These are phyloP conservation scores for Alaudala cheleensis DNA, from an alignment of 2,113 vertebrate genomes.

Conservation along the genomic window DNA sequence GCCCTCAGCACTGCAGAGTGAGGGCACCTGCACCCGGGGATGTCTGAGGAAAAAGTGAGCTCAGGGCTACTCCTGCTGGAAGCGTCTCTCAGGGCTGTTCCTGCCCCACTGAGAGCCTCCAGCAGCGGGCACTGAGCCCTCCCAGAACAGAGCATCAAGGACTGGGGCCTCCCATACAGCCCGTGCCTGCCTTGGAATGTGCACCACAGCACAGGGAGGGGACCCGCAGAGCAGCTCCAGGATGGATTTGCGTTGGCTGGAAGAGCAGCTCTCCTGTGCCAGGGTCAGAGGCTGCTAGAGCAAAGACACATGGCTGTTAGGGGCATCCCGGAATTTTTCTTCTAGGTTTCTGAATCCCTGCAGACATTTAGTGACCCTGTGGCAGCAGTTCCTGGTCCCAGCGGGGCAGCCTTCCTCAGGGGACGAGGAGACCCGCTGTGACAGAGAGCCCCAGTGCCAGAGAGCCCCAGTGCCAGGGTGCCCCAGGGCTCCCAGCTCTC, in stretches of 20 bases:
- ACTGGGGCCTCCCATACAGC: not conserved
- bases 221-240: not conserved
- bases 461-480: no score
- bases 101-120: not conserved
- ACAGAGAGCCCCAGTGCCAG: no score
- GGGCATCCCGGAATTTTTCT: not conserved
- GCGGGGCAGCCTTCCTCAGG: not conserved
- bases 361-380: not conserved
- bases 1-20: not conserved
- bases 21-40: not conserved
- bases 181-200: not conserved
- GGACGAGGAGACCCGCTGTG: fast-evolving
- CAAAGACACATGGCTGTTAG: not conserved
- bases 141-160: not conserved
- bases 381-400: not conserved
- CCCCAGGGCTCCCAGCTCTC: not conserved
- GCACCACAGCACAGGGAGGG: not conserved
- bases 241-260: not conserved
- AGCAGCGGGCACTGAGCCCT: not conserved
- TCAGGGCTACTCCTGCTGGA: not conserved
- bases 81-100: fast-evolving
- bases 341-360: not conserved
- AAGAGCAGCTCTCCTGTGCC: not conserved
- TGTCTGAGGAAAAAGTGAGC: not conserved
- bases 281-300: not conserved